These are phyloP conservation scores for Martes martes DNA, from an alignment of 2,113 vertebrate species.

Conservation along the genomic window DNA sequence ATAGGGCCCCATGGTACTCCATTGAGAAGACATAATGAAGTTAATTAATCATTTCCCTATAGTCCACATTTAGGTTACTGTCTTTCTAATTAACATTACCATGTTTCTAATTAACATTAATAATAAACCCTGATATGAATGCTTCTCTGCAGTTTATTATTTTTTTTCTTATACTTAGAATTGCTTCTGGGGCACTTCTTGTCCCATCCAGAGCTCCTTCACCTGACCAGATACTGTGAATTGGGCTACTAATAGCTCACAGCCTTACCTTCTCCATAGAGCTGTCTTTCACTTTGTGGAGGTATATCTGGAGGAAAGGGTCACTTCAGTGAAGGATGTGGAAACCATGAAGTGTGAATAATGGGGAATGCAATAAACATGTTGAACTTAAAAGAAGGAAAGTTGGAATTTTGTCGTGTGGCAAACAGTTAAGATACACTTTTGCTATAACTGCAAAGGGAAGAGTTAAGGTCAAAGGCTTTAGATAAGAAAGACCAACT, in stretches of 20 bases:
- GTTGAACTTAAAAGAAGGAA: not conserved
- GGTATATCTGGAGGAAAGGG: not conserved
- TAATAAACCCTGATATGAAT: not conserved
- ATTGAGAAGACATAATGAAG: not conserved
- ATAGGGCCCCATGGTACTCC: not conserved
- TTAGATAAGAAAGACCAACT: not conserved
- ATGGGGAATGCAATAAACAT: not conserved
- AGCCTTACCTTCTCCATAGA: not conserved
- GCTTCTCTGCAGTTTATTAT: not conserved
- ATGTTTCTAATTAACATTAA: constrained; percentile 53
- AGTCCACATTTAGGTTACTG: constrained; percentile 26
- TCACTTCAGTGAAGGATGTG: not conserved
- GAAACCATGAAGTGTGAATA: not conserved
- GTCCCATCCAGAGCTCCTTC: not conserved
- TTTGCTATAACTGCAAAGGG: not conserved
- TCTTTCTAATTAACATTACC: constrained; percentile 30
- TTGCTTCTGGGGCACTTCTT: not conserved
- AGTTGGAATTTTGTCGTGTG: not conserved
- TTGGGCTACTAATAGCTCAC: not conserved
- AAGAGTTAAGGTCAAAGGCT: constrained; percentile 11
- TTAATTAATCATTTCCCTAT: constrained; percentile 31
- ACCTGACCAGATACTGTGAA: not conserved
- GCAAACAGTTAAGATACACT: not conserved
- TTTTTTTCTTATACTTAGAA: not conserved
- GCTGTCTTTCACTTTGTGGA: not conserved